Evolutionary conservation across 2,797 vertebrate genomes (phyloP), one percentile per base, ranked within the genome.

Genomic region (Leuciscus waleckii): DNA sequence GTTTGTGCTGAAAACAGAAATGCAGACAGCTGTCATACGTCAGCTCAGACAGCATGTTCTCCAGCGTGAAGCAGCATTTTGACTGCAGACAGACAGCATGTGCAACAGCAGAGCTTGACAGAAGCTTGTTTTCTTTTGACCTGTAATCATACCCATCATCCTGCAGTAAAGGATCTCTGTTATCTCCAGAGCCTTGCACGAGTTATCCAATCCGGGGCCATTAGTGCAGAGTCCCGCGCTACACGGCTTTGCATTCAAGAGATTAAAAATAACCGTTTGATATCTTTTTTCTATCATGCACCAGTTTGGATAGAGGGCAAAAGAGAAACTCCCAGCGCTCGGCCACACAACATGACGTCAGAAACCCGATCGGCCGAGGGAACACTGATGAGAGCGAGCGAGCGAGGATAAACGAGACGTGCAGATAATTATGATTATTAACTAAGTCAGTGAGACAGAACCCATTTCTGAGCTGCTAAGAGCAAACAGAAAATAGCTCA

Each of bases 261-360:
- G 87, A 93, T 94, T 92, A 93, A 94, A 93, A 91, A 93, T 94
- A 89, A 93, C 46, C 85, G 89, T 86, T 91, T 90, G 88, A 91
- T 90, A 89, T 90, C 71, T 84, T 85, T 71, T 78, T 71, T 79
- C 67, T 63, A 58, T 89, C 87, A 79, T 65, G 75, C 84, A 68
- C 84, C 79, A 85, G 85, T 46, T 79, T 82, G 58, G 82, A 82
- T 35, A 61, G 69, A 65, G 69, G 63, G 32, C 67, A 85, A 90
- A 90, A 76, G 65, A 76, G 85, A 89, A 81, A 77, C 83, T 88
- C 85, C 87, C 83, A 49, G 69, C 10, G 77, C 79, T 81, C 61
- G 32, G 49, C 78, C 54, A 39, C 58, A 19, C 61, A 21, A 84
- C 37, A 73, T 78, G 61, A 89, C 67, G 82, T 90, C 71, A 88